Conservation (phyloP, 2,113 vertebrate species). For the Ardeotis arabs region DNA sequence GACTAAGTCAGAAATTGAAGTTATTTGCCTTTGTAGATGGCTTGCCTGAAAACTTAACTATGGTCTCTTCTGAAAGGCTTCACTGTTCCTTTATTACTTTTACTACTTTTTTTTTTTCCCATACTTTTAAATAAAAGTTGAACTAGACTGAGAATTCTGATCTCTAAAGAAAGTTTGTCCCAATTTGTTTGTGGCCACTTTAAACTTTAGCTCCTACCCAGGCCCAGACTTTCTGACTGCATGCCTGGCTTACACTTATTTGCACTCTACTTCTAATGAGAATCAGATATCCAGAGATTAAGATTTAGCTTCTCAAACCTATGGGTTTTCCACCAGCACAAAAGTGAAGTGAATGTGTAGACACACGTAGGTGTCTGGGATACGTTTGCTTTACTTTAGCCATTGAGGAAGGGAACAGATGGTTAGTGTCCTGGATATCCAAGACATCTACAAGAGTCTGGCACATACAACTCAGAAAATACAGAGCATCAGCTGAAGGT, state of each 20-base stretch:
- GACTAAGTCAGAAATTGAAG: neutral
- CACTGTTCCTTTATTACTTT: neutral
- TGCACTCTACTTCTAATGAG: neutral
- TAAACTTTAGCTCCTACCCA: neutral
- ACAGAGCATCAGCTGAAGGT: neutral
- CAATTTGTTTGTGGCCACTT: neutral
- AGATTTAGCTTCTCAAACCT: neutral
- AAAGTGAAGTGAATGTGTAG: neutral
- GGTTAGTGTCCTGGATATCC: neutral
- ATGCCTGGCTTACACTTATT: neutral
- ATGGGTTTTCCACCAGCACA: neutral
- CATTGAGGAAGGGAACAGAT: neutral
- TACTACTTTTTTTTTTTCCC: neutral
- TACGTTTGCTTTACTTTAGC: neutral
- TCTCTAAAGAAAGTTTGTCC: neutral
- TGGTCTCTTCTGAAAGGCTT: neutral
- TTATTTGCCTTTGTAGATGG: neutral
- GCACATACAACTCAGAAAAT: neutral
- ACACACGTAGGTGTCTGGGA: neutral
- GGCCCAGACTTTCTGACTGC: neutral
- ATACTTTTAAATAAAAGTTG: neutral
- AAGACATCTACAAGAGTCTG: neutral
- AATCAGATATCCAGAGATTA: neutral
- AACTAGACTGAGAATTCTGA: neutral
- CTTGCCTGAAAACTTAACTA: neutral